Evolutionary conservation across 2,797 vertebrate genomes (phyloP), one percentile per base, ranked within the genome.

Genomic region (Limosa lapponica): DNA sequence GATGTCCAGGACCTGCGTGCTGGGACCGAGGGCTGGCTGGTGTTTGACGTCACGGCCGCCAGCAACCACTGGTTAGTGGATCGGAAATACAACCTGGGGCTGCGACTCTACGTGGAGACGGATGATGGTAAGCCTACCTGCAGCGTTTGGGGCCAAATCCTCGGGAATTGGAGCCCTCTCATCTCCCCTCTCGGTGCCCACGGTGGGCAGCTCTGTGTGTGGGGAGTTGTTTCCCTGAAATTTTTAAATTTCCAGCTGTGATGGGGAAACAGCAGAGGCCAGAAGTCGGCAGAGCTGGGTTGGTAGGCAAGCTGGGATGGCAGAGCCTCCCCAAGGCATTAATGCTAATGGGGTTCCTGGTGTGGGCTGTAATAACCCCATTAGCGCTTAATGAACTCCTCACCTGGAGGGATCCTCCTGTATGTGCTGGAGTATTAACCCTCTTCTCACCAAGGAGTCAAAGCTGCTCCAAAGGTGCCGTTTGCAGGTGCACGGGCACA

Each of bases 81-180:
- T 67, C 98, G 97, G 7, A 99, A 98, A 93, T 98, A 98, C 98
- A 99, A 98, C 97, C 98, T 99, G 97, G 99, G 99, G 77, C 98
- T 99, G 78, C 98, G 99, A 7, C 99, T 99, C 46, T 99, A 98
- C 1, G 99, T 99, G 97, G 99, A 99, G 98, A 99, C 98, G 0
- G 98, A 99, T 8, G 99, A 99, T 5, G 99, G 99, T 99, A 96
- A 97, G 97, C 28, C 34, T 5, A 1, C 54, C 78, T 0, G 24
- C 25, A 5, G 78, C 0, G 0, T 36, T 2, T 25, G 57, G 54
- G 74, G 49, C 11, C 13, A 3, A n/a, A 51, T 7, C 37, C 34
- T 46, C 69, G 1, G 52, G 39, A 39, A 4, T 0, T 16, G 43
- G 39, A 11, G 28, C 3, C 58, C 28, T 37, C 48, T n/a, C 10